Evolutionary conservation across 1,140 invertebrate species (phyloP).

Genomic region (Drosophila teissieri): DNA sequence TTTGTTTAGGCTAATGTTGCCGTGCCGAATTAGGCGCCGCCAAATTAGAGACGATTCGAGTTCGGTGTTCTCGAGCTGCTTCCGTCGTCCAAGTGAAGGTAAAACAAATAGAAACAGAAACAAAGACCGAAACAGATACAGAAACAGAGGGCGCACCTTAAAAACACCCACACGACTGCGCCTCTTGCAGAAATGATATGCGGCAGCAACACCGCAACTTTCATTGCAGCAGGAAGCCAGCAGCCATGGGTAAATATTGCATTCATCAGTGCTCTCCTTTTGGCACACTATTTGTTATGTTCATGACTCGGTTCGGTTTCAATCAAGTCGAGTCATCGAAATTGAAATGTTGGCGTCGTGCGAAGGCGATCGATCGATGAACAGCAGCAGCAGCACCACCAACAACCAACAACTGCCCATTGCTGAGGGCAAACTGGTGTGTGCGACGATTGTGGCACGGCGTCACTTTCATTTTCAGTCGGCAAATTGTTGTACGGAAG

Average conservation of each 20-base stretch:
- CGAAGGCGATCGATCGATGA: constrained; percentile 17
- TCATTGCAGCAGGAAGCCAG: constrained; percentile 47
- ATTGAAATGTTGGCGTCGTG: constrained; percentile 37
- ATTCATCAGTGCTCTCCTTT: constrained; percentile 26
- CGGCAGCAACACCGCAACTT: constrained; percentile 38
- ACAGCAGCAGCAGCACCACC: background rate
- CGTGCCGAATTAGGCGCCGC: constrained; percentile 5
- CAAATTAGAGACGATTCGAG: constrained; percentile 17
- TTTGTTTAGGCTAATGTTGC: background rate
- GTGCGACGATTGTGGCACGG: constrained; percentile 1
- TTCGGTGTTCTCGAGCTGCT: constrained; percentile 7
- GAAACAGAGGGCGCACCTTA: background rate
- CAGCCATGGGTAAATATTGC: constrained; percentile 28
- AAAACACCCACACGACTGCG: background rate
- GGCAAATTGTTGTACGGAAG: constrained; percentile 20
- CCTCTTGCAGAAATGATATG: constrained; percentile 8
- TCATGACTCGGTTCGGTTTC: constrained; percentile 33
- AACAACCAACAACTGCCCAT: constrained; percentile 10
- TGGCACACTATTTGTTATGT: constrained; percentile 33
- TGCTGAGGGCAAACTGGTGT: constrained; percentile 19
- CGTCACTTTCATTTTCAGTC: constrained; percentile 37
- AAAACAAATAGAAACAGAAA: constrained; percentile 16
- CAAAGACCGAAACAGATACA: constrained; percentile 6
- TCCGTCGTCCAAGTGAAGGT: constrained; percentile 37
- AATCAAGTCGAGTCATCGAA: constrained; percentile 42